phyloP scores from a whole-genome alignment of 2,888 invertebrate genomes.

The Diadegma fenestrale region DNA sequence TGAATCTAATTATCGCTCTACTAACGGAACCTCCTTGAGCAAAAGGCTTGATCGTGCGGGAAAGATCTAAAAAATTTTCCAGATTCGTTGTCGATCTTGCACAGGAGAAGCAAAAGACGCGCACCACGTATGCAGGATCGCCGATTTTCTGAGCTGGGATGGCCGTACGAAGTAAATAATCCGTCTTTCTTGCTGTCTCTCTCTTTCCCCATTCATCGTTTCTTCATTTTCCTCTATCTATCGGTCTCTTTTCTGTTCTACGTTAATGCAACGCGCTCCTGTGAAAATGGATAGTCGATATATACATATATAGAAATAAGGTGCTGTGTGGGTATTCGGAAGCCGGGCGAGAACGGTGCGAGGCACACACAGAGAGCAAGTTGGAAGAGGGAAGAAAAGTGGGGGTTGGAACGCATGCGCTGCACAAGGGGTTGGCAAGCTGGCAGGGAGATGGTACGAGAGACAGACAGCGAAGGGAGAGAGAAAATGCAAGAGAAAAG shows the following conservation, averaged over 20 bases:
- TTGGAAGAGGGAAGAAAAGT: not conserved
- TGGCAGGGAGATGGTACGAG: constrained; percentile 70
- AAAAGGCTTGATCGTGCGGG: no score
- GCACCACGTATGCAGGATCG: not conserved
- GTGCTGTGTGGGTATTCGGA: constrained; percentile 44
- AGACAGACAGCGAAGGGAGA: constrained; percentile 63
- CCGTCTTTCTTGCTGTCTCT: not conserved
- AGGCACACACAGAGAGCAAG: constrained; percentile 20
- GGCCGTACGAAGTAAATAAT: constrained; percentile 27
- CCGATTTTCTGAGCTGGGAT: constrained; percentile 20
- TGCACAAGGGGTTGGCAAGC: constrained; percentile 58
- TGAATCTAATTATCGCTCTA: no score
- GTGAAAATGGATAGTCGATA: constrained; percentile 27
- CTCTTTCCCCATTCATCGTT: not conserved
- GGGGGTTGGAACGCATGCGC: constrained; percentile 70
- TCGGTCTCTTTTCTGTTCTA: constrained; percentile 9
- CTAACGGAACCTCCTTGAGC: no score
- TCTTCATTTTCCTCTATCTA: not conserved
- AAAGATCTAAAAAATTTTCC: not conserved
- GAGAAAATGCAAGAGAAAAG: not conserved
- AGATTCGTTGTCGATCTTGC: not conserved
- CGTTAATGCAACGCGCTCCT: constrained; percentile 37
- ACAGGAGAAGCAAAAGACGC: not conserved
- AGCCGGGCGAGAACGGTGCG: constrained; percentile 55
- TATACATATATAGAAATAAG: not conserved